Base-by-base conservation (phyloP, 2,113 vertebrate genomes). In the Hypomesus transpacificus region DNA sequence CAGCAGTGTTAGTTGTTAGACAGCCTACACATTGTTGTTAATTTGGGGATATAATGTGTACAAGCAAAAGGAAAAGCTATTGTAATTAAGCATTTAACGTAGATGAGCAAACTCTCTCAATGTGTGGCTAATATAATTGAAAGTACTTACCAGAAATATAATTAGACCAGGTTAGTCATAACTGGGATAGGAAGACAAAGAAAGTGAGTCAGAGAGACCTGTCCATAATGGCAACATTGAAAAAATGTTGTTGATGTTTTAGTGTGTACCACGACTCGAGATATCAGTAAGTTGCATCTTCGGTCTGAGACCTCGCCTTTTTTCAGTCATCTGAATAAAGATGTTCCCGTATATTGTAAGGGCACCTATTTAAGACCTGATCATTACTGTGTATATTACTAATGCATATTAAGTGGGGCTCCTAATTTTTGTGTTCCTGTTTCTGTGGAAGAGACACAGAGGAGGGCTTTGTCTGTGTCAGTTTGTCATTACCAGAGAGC, bases 361-460 rank as follows among this genome's bases (percentile, higher is more conserved):
- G 71, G 61, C 69, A 60, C 56, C 72, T 86, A 80, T 85, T 84
- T 77, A 83, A 84, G 75, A 64, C 57, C 50, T 50, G 39, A 67
- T 57, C 67, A 70, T 85, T 88, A 81, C 54, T 81, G 74, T 75
- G 51, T 22, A 26, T 20, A 69, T 53, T 68, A 62, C 21, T 77
- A 69, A 83, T 70, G 77, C 78, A 85, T 86, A 68, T 82, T 73
- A 84, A 80, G 82, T 76, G 68, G 46, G 68, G 68, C 57, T 53
- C 14, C 50, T 62, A 21, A 62, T 31, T 77, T 64, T 57, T 79
- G 70, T 53, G 57, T 67, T 62, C 84, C 50, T 63, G 8, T 66
- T 39, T 66, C 65, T 66, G 39, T 53, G 58, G 39, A 64, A 73
- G 77, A 75, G 17, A 14, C 4, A 6, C 28, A n/a, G 34, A 28